Evolutionary conservation across 2,888 invertebrate genomes (phyloP), one percentile per base, ranked within the genome.

Genomic region (Cordilura impudica): DNA sequence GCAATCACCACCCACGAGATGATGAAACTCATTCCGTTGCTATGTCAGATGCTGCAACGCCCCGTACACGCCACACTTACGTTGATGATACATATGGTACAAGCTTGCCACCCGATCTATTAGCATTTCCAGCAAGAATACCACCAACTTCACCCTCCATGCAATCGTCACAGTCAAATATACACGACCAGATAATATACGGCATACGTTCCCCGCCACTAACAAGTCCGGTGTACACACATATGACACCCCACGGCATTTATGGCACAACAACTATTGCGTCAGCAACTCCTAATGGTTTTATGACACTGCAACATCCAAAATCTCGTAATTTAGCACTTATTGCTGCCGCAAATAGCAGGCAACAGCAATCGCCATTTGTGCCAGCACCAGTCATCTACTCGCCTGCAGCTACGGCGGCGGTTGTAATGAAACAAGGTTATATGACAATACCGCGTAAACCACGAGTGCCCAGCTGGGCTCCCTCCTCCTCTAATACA

Each of bases 391-490:
- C 94, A 26, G 92, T 94, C 5, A 91, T 94, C 45, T 93, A 93
- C 21, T 94, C 94, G 4, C 88, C 90, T 4, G 84, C 87, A 26
- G 82, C 80, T 7, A 81, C 85, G 1, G 80, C 70, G 7, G 83
- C 86, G 5, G 88, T 90, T 19, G 86, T 90, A 2, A 88, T 90
- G 88, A 92, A 94, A 81, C 95, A 95, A 87, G 96, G 96, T 10
- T 96, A 96, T 88, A 96, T 96, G 49, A 96, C 96, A 14, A 96
- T 97, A 77, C 96, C 96, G 0, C 91, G 96, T 82, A 91, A 96
- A 85, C 96, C 96, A 0, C 91, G 96, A 81, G 95, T 95, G 0
- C 95, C 95, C 1, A 95, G 95, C 86, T 96, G 96, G 95, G 94
- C 93, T 78, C 94, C 88, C 88, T 94, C 91, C 70, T 89, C 93